Percentiles rank a stretch among this genome's conserved stretches.
Conservation (phyloP, 23 tunicate species). For the Ciona savignyi region DNA sequence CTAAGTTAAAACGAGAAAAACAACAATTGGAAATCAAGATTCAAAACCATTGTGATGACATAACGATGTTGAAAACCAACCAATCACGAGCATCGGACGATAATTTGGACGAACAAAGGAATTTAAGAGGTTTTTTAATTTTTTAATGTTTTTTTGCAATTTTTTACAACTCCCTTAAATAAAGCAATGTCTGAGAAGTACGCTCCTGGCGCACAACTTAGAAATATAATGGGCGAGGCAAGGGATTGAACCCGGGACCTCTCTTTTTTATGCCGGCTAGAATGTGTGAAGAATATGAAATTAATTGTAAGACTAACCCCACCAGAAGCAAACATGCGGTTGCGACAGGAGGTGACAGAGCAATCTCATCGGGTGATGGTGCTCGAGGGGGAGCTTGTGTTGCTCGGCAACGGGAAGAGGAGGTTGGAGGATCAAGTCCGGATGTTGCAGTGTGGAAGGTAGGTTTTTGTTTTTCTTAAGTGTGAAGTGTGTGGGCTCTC, state of each 20-base stretch:
- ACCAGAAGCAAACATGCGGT: background rate
- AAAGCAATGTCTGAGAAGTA: no score
- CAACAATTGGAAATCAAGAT: background rate
- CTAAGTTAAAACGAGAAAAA: background rate
- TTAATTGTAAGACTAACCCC: no score
- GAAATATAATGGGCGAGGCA: no score
- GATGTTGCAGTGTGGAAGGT: background rate
- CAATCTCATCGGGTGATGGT: background rate
- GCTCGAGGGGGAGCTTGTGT: background rate
- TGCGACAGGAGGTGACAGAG: background rate
- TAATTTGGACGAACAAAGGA: background rate
- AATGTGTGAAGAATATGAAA: no score
- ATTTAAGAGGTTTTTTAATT: background rate
- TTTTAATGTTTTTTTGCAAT: no score
- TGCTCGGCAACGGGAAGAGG: background rate
- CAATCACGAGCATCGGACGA: background rate
- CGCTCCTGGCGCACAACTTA: no score
- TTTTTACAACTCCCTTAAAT: no score
- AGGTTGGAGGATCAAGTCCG: background rate
- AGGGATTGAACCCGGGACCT: no score
- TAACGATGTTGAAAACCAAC: background rate
- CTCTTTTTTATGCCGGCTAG: no score
- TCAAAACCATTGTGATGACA: background rate
- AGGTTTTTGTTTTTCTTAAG: no score
- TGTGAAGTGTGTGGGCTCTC: no score